A percentile compares a stretch with the other conserved stretches of the same genome.
These are phyloP conservation scores for Tricholauxania praeusta DNA, from an alignment of 2,888 invertebrate genomes.

Conservation along the genomic window DNA sequence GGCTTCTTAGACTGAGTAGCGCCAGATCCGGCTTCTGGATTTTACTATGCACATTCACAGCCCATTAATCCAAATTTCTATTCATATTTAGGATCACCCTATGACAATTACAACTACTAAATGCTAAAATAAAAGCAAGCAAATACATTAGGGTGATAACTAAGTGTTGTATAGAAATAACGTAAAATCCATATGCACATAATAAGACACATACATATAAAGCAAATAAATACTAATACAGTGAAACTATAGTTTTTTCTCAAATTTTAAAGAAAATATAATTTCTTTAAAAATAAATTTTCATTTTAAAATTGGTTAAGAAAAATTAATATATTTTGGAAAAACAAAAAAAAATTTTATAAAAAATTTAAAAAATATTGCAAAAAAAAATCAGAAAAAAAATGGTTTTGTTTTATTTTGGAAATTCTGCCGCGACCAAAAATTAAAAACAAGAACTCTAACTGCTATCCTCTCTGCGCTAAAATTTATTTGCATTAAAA, in stretches of 20 bases:
- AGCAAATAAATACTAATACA: slow-evolving; percentile 15
- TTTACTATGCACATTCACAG: slow-evolving; percentile 75
- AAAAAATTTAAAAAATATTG: slow-evolving; percentile 41
- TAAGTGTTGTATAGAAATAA: slow-evolving; percentile 18
- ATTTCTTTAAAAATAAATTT: slow-evolving; percentile 32
- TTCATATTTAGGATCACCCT: slow-evolving; percentile 72
- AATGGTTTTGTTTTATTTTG: slow-evolving; percentile 17
- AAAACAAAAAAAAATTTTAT: slow-evolving; percentile 34
- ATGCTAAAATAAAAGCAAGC: background rate
- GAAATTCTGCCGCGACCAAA: slow-evolving; percentile 22
- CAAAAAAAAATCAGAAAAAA: slow-evolving; percentile 43
- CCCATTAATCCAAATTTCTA: slow-evolving; percentile 81
- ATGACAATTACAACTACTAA: slow-evolving; percentile 70
- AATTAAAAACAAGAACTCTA: slow-evolving; percentile 36
- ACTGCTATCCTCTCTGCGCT: slow-evolving; percentile 35
- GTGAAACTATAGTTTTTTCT: slow-evolving; percentile 51
- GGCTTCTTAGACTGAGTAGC: slow-evolving; percentile 93
- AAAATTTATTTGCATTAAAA: slow-evolving; percentile 3
- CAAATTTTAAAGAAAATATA: slow-evolving; percentile 44
- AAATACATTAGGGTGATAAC: background rate
- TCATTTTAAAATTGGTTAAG: slow-evolving; percentile 2
- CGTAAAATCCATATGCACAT: slow-evolving; percentile 30
- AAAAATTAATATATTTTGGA: no score
- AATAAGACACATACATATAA: slow-evolving; percentile 32
- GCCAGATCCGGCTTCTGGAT: slow-evolving; percentile 80